phyloP scores from a whole-genome alignment of 2,797 vertebrate species.

The Peromyscus nudipes region DNA sequence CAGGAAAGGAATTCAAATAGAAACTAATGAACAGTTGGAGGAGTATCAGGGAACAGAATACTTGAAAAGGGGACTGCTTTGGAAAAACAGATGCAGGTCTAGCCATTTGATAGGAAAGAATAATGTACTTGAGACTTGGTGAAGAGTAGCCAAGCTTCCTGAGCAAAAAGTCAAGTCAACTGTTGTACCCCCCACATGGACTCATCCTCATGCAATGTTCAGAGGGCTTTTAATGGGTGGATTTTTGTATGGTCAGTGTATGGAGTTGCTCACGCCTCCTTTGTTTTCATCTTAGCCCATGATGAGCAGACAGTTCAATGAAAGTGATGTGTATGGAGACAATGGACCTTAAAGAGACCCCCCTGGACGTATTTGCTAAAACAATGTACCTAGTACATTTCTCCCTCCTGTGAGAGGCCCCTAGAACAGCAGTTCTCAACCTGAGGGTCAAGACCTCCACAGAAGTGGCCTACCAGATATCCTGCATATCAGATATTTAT shows the following conservation, averaged over 20 bases:
- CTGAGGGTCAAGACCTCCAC: not conserved
- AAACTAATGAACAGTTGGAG: not conserved
- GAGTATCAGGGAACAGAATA: not conserved
- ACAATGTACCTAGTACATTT: not conserved
- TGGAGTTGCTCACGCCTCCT: not conserved
- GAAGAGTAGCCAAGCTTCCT: not conserved
- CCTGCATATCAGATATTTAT: not conserved
- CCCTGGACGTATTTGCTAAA: not conserved
- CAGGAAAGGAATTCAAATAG: not conserved
- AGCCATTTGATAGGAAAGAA: not conserved
- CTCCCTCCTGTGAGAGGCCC: not conserved
- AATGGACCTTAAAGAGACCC: not conserved
- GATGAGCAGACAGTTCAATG: not conserved
- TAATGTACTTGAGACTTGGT: not conserved
- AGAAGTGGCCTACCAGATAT: not conserved
- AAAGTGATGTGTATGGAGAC: not conserved
- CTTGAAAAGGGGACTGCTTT: not conserved
- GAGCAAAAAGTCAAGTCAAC: not conserved
- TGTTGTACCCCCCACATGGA: not conserved
- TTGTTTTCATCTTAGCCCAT: not conserved
- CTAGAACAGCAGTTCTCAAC: accelerated
- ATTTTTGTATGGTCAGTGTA: not conserved
- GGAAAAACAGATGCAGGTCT: not conserved
- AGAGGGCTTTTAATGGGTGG: not conserved
- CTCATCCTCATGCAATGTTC: accelerated